Conservation (phyloP, 2,888 invertebrate species). For the Nemoura dubitans region DNA sequence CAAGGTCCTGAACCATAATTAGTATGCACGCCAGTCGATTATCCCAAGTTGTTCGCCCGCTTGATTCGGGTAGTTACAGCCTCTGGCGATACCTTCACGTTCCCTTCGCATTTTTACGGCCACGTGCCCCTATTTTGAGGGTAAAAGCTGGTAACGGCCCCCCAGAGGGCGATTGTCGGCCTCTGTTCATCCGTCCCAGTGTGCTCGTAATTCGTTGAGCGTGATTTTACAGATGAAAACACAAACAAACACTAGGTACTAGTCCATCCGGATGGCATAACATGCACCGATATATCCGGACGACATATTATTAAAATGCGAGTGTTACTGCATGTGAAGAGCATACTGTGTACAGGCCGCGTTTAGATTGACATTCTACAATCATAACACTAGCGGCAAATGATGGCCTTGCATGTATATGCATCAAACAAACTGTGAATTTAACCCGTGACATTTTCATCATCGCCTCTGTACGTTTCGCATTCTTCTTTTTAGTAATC, state of each 20-base stretch:
- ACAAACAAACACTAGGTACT: neutral
- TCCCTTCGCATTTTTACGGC: slow-evolving; percentile 15
- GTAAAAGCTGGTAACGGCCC: slow-evolving; percentile 31
- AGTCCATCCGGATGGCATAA: neutral
- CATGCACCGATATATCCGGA: neutral
- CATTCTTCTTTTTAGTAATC: neutral
- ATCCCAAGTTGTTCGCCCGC: neutral
- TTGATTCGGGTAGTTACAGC: neutral
- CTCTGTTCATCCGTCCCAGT: neutral
- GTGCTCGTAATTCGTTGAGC: slow-evolving; percentile 7
- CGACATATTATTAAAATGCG: neutral
- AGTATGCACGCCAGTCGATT: neutral
- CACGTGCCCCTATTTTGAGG: slow-evolving; percentile 31
- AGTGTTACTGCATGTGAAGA: neutral
- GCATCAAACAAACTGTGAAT: neutral
- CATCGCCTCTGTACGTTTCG: neutral
- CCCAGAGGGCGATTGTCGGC: neutral
- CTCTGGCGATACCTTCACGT: neutral
- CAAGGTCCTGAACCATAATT: neutral
- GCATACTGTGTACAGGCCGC: neutral
- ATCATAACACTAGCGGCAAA: neutral
- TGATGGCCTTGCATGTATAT: neutral
- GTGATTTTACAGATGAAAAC: slow-evolving; percentile 12
- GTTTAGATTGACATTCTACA: neutral
- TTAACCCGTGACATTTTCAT: neutral